Base-by-base conservation (phyloP, 2,113 vertebrate species). In the Rattus rattus region DNA sequence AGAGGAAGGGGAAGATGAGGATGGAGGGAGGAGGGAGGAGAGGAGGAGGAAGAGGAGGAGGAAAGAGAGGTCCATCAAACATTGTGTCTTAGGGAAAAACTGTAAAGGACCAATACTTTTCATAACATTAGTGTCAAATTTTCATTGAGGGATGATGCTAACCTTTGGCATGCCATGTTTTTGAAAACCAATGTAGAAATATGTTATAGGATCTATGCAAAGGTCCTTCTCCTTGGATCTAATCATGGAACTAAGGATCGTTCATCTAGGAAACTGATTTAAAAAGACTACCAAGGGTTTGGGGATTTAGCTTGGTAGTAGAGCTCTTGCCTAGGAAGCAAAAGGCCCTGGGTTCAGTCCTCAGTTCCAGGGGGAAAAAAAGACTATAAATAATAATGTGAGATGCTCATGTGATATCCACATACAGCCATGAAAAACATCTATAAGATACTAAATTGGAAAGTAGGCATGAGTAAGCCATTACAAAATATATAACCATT, bases 381-480 rank as follows among this genome's bases (percentile, higher is more conserved):
- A 54, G 52, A 54, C 52, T 54, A 54, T 54, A 54, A 83, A 83
- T 30, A 24, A 81, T 43, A 76, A 49, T 5, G n/a, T 70, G 24
- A 81, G 11, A 49, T 70, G 94, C 73, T 72, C 92, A 65, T 76
- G 14, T 93, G 36, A 75, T 33, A 92, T 61, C 30, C 94, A 65
- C 30, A 80, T 47, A 54, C 79, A 75, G 14, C 39, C 47, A 86
- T 33, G 75, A 80, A 83, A 86, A 95, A 90, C 0, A 81, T 17
- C 70, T 79, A 28, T 79, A 19, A 91, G 92, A 79, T 49, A 84
- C 4, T 84, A 94, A 92, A 84, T 52, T 72, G 16, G 10, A 79
- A 96, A 92, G 36, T 90, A 72, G 80, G 90, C 39, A 56, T 3
- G 90, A 69, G 39, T 65, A 87, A 91, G 77, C 77, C 14, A 93